phyloP scores from a whole-genome alignment of 2,888 invertebrate species.

The Maniola hyperantus region DNA sequence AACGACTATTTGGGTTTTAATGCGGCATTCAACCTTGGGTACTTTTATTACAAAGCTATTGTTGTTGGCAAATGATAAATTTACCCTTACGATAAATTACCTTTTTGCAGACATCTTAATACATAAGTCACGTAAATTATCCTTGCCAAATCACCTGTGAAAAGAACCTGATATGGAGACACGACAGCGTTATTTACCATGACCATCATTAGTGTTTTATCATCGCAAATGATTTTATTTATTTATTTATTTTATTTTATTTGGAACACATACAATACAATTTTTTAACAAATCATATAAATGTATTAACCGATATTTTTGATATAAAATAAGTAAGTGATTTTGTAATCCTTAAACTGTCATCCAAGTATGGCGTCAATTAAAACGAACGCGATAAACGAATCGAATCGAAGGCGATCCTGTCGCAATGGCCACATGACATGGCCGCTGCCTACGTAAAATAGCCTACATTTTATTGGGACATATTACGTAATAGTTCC shows the following conservation, averaged over 20 bases:
- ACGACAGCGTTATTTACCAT: too few relatives aligned
- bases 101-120: conserved; percentile 14
- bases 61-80: conserved; percentile 23
- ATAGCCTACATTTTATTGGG: conserved; percentile 28
- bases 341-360: conserved; percentile 12
- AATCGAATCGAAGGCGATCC: conserved; percentile 33
- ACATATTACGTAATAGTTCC: conserved; percentile 20
- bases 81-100: conserved; percentile 30
- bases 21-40: conserved; percentile 56
- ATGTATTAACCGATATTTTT: too few relatives aligned
- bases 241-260: neutral
- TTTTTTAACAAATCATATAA: too few relatives aligned
- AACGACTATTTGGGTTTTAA: conserved; percentile 47
- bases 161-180: conserved; percentile 4
- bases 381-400: conserved; percentile 35
- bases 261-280: too few relatives aligned
- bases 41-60: conserved; percentile 41
- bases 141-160: neutral
- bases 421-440: conserved; percentile 31
- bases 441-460: conserved; percentile 31
- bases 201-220: too few relatives aligned
- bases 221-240: neutral
- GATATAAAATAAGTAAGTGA: too few relatives aligned
- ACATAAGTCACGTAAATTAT: conserved; percentile 5
- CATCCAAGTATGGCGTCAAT: conserved; percentile 30